Evolutionary conservation across 2,888 invertebrate species (phyloP).

Genomic region (Acrobasis consociella): DNA sequence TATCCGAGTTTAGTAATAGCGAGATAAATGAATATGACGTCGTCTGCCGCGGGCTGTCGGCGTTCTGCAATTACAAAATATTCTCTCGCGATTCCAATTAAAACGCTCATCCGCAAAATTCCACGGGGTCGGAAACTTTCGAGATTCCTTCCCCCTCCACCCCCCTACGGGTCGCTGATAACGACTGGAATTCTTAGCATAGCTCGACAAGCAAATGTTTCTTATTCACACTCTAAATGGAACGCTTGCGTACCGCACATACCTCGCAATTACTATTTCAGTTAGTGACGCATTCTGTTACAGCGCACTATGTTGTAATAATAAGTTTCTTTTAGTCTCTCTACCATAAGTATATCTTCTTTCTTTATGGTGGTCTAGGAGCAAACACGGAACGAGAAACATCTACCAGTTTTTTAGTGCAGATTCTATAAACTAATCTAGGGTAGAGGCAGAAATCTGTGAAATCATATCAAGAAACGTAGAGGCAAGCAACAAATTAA

Average conservation of each 20-base stretch:
- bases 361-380: too few relatives aligned
- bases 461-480: too few relatives aligned
- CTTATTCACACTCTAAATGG: constrained; percentile 47
- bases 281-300: constrained; percentile 20
- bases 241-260: constrained; percentile 36
- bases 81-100: constrained; percentile 77
- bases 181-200: constrained; percentile 66
- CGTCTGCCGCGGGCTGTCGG: constrained; percentile 43
- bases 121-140: constrained; percentile 70
- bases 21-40: constrained; percentile 24
- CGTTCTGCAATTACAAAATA: constrained; percentile 75
- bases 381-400: too few relatives aligned
- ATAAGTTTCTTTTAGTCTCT: neutral
- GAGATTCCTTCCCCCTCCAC: constrained; percentile 50
- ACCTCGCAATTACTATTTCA: constrained; percentile 24
- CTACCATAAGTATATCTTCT: too few relatives aligned
- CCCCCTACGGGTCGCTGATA: constrained; percentile 32
- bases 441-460: too few relatives aligned
- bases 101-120: constrained; percentile 79
- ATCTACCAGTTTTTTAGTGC: too few relatives aligned
- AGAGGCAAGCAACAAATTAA: too few relatives aligned
- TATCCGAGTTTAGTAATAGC: constrained; percentile 19
- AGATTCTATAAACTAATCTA: too few relatives aligned
- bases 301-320: constrained; percentile 28
- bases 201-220: constrained; percentile 55